Conservation (phyloP, 1,140 invertebrate species). For the Pogonomyrmex barbatus region DNA sequence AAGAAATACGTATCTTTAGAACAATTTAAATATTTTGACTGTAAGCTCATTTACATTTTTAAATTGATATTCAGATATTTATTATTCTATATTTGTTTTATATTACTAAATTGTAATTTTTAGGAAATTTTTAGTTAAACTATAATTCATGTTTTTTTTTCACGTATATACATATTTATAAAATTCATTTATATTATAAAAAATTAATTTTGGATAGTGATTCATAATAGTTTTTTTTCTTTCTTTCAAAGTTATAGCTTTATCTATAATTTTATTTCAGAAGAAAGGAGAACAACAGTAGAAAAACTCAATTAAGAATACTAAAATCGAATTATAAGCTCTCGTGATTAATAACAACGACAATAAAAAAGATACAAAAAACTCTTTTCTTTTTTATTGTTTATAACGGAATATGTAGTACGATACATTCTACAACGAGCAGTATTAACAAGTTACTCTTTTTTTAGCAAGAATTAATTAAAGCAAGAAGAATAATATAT, state of each 20-base stretch:
- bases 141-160: not conserved
- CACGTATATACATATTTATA: no score
- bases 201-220: not conserved
- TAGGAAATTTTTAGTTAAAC: not conserved
- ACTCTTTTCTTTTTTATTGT: not conserved
- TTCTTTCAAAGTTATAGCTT: not conserved
- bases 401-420: not conserved
- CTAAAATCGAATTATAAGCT: not conserved
- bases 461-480: not conserved
- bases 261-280: conserved; percentile 16
- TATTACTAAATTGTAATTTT: not conserved
- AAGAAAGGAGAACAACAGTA: not conserved
- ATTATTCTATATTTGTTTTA: not conserved
- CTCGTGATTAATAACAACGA: not conserved
- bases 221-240: not conserved
- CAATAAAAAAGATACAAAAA: not conserved
- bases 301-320: conserved; percentile 14
- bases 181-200: not conserved
- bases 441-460: no score
- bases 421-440: not conserved
- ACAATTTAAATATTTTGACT: not conserved
- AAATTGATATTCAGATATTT: not conserved
- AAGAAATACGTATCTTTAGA: not conserved
- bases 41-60: not conserved
- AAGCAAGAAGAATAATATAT: not conserved